phyloP scores from a whole-genome alignment of 1,140 invertebrate genomes.

The fruit fly (Drosophila melanogaster) region Release_6_plus_ISO1_MT NC_004354.4:15190501-15191000 shows the following conservation, averaged over 20 bases:
- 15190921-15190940: slow-evolving; percentile 2
- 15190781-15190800: slow-evolving; percentile 61
- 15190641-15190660: too few species aligned
- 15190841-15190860: slow-evolving; percentile 23
- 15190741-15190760: not conserved
- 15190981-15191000: slow-evolving; percentile 63
- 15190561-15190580: too few species aligned
- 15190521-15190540: too few species aligned
- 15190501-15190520: too few species aligned
- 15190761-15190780: slow-evolving; percentile 64
- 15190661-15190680: too few species aligned
- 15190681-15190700: too few species aligned
- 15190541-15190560: too few species aligned
- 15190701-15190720: not conserved
- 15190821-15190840: slow-evolving; percentile 78
- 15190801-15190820: slow-evolving; percentile 62
- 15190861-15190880: slow-evolving; percentile 4
- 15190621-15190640: too few species aligned
- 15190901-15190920: slow-evolving; percentile 3
- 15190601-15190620: too few species aligned
- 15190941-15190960: slow-evolving; percentile 28
- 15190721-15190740: not conserved
- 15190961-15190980: slow-evolving; percentile 54
- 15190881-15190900: not conserved
- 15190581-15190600: too few species aligned